Evolutionary conservation across 2,797 vertebrate species (phyloP).

Genomic region (Acanthurus leucopareius): DNA sequence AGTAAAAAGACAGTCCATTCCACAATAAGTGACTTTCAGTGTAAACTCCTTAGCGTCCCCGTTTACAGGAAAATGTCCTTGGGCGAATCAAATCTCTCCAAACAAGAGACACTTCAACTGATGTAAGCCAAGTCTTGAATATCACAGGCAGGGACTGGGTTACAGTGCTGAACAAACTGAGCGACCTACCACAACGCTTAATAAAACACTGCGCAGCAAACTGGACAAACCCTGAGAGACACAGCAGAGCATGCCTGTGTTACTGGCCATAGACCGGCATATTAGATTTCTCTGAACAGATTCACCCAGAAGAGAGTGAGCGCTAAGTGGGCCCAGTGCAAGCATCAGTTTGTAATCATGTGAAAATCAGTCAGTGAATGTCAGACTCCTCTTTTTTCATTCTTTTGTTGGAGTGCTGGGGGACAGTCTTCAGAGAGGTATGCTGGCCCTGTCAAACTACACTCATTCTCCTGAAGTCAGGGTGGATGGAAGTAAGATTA

Average conservation of each 20-base stretch:
- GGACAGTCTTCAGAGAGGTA: slow-evolving; percentile 44
- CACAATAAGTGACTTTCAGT: slow-evolving; percentile 81
- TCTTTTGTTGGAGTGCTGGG: slow-evolving; percentile 49
- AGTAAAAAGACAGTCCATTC: slow-evolving; percentile 82
- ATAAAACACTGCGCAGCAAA: slow-evolving; percentile 77
- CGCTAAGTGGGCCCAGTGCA: slow-evolving; percentile 70
- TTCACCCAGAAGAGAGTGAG: slow-evolving; percentile 67
- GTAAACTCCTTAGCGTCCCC: slow-evolving; percentile 80
- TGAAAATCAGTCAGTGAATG: slow-evolving; percentile 72
- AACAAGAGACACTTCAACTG: slow-evolving; percentile 80
- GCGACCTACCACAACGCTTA: slow-evolving; percentile 83
- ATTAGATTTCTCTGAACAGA: slow-evolving; percentile 77
- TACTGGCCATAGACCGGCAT: slow-evolving; percentile 69
- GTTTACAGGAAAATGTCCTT: slow-evolving; percentile 87
- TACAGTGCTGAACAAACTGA: slow-evolving; percentile 66
- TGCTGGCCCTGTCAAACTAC: slow-evolving; percentile 52
- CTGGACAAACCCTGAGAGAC: slow-evolving; percentile 76
- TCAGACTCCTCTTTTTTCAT: slow-evolving; percentile 62
- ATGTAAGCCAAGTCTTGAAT: slow-evolving; percentile 85
- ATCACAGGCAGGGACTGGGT: slow-evolving; percentile 78
- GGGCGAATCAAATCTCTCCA: slow-evolving; percentile 76
- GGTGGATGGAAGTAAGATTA: slow-evolving; percentile 67
- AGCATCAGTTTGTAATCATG: slow-evolving; percentile 79
- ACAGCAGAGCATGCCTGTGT: slow-evolving; percentile 69
- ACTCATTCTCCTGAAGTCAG: slow-evolving; percentile 51